Base-by-base conservation (phyloP, 2,113 vertebrate species). In the Gallinago media region DNA sequence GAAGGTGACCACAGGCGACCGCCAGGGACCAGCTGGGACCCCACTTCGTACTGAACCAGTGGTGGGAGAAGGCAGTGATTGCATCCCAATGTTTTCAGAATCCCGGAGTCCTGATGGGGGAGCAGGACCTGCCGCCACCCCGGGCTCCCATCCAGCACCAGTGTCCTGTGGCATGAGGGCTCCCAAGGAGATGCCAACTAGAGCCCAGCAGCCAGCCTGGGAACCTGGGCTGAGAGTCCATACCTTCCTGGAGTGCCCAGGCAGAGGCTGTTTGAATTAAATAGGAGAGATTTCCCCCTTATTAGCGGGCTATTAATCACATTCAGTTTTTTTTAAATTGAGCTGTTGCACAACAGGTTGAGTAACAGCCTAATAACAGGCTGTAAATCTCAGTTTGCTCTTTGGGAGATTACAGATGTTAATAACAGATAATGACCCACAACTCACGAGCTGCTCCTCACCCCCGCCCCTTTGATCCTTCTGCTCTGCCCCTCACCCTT, bases 331-430 rank as follows among this genome's bases (percentile, higher is more conserved):
- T 94, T 96, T 79, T 50, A 0, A 94, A 83, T 76, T 73, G 88
- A 95, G 75, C 78, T 90, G 92, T 96, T 97, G 96, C 96, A 96
- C 96, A 97, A 97, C 92, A 92, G 85, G 90, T 95, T 96, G 96
- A 96, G 96, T 96, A 97, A 96, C 75, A 94, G 85, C 88, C 93
- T 96, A 97, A 97, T 95, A 95, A 96, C 96, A 96, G 92, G 90
- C 96, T 96, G 94, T 96, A 96, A 96, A 97, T 96, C 96, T 90
- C 94, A 96, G 96, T 97, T 96, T 95, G 95, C 94, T 96, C 93
- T 88, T 84, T 13, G 78, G 85, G 96, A 96, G 96, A 96, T 96
- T 96, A 96, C 90, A 96, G 96, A 97, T 97, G 96, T 96, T 97
- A 96, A 96, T 96, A 95, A 91, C 89, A 96, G 96, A 96, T 96